Evolutionary conservation across 2,113 vertebrate species (phyloP), one percentile per base, ranked within the genome.

Genomic region (Ictidomys tridecemlineatus): DNA sequence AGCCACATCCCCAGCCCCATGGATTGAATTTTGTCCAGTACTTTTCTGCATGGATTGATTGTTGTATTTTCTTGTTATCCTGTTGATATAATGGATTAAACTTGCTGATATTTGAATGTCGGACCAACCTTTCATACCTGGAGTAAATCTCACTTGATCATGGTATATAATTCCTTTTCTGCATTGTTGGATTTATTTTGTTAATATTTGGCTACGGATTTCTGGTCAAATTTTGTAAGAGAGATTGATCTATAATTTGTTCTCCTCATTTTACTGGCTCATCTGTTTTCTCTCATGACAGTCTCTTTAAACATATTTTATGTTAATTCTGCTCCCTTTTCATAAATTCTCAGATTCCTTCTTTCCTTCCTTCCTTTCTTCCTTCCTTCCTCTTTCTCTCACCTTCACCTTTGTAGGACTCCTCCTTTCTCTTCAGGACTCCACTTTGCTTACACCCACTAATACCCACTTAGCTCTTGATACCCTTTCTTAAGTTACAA

Each of bases 151-250:
- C 48, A 61, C 42, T 83, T 79, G 37, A 79, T 79, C 26, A 61
- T 42, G 65, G 24, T 39, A 0, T 79, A 63, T 84, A 34, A 48
- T 86, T 82, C 7, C 51, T 93, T 89, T 69, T 79, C 58, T 45
- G 69, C 20, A 10, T 61, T 91, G 48, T 92, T 95, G 32, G 34
- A 72, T 85, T 89, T 95, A 16, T 65, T 95, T 74, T 14, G 26
- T 65, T 77, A 42, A 30, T 28, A 78, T 53, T 92, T 92, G 69
- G 17, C 88, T 80, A 26, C 63, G 11, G 11, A 82, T 74, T 63
- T 91, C 74, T 95, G 30, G 22, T 85, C 80, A 48, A 51, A 30
- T 24, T 74, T 67, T 45, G 39, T 63, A 51, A 58, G 17, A 70
- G 24, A 61, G 18, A 24, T n/a, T 37, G 34, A 11, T 37, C 20